Evolutionary conservation across 2,888 invertebrate genomes (phyloP).

Genomic region (Pachycephus smyrnensis): DNA sequence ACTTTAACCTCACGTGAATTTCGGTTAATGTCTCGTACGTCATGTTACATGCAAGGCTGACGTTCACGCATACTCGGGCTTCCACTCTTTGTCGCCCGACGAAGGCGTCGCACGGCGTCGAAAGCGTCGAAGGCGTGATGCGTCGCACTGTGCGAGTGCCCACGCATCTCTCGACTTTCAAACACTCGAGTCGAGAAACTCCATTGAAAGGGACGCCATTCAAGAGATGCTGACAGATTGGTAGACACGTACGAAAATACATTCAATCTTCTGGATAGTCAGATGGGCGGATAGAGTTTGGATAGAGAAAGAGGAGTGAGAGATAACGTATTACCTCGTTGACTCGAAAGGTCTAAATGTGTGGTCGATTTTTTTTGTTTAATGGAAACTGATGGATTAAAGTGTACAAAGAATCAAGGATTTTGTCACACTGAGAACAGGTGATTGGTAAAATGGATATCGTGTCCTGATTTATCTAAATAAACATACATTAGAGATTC

Average conservation of each 20-base stretch:
- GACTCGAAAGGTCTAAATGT: background rate
- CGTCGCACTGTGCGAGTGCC: constrained; percentile 3
- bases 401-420: background rate
- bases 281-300: background rate
- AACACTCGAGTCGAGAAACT: constrained; percentile 8
- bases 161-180: constrained; percentile 20
- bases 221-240: constrained; percentile 22
- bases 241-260: constrained; percentile 6
- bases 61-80: background rate
- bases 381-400: background rate
- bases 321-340: background rate
- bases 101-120: background rate
- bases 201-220: constrained; percentile 17
- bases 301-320: background rate
- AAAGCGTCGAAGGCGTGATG: background rate
- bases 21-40: background rate
- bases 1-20: background rate
- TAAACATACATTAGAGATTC: too few relatives aligned
- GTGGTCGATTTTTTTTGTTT: background rate
- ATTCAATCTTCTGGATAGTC: background rate
- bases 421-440: background rate
- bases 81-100: background rate
- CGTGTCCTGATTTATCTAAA: too few relatives aligned
- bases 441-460: too few relatives aligned
- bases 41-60: background rate